Conservation (phyloP, 2,113 vertebrate species). For the Catharus minimus region DNA sequence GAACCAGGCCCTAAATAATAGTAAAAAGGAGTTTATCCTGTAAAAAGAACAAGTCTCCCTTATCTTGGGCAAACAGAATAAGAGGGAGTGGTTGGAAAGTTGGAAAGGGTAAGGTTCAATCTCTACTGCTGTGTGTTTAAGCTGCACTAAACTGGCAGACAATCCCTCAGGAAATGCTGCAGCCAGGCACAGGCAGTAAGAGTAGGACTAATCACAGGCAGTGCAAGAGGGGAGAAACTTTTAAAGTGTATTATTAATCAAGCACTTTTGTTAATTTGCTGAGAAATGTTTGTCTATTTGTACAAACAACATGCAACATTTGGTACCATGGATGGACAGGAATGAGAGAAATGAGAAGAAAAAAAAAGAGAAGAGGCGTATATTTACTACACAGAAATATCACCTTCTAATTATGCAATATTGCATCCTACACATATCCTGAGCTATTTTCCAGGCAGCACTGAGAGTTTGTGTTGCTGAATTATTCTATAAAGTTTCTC, state of each 20-base stretch:
- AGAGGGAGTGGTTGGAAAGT: slow-evolving; percentile 12
- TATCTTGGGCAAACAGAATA: slow-evolving; percentile 19
- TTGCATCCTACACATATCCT: neutral
- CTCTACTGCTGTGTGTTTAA: neutral
- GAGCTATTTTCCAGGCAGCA: neutral
- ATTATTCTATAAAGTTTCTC: neutral
- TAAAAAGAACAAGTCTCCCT: neutral
- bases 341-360: neutral
- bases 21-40: neutral
- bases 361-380: neutral
- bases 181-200: neutral
- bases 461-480: neutral
- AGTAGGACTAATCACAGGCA: neutral
- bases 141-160: neutral
- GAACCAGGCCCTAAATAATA: neutral
- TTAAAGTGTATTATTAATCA: neutral
- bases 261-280: neutral
- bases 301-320: neutral
- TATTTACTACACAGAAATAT: slow-evolving; percentile 14
- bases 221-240: neutral
- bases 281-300: neutral
- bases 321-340: neutral
- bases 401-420: neutral
- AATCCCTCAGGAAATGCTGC: neutral
- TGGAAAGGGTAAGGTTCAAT: slow-evolving; percentile 32